These are phyloP conservation scores for Cotesia vestalis DNA, from an alignment of 1,140 invertebrate species.

Conservation along the genomic window DNA sequence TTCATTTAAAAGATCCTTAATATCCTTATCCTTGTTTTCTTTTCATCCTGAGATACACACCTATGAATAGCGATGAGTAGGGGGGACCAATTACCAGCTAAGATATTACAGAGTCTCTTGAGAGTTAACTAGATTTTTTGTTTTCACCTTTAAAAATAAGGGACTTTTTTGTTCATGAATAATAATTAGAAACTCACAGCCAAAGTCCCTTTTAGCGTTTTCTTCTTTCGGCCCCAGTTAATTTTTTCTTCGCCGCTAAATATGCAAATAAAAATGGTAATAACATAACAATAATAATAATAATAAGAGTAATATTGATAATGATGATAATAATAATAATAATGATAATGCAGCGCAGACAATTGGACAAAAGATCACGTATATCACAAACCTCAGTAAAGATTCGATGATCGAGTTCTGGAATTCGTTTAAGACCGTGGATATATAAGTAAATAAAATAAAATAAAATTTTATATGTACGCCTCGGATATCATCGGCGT, in stretches of 20 bases:
- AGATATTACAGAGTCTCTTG: slow-evolving; percentile 42
- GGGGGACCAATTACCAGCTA: slow-evolving; percentile 50
- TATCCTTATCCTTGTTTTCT: not conserved
- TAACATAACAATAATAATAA: too few relatives aligned
- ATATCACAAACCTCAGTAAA: too few relatives aligned
- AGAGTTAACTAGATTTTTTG: too few relatives aligned
- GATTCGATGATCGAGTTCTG: too few relatives aligned
- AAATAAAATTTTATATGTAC: not conserved
- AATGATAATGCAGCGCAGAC: too few relatives aligned
- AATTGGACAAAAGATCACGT: too few relatives aligned
- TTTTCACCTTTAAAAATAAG: not conserved
- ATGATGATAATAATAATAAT: too few relatives aligned
- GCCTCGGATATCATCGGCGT: slow-evolving; percentile 27
- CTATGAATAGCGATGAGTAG: slow-evolving; percentile 63
- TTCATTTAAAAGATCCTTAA: not conserved
- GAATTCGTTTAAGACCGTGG: not conserved
- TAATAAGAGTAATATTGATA: too few relatives aligned
- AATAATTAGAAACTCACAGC: slow-evolving; percentile 46
- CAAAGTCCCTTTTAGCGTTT: not conserved
- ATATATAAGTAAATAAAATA: not conserved
- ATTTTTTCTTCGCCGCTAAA: not conserved
- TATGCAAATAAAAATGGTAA: too few relatives aligned
- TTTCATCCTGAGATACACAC: not conserved
- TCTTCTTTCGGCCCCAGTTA: not conserved
- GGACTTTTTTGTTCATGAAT: slow-evolving; percentile 40